Evolutionary conservation across 2,888 invertebrate genomes (phyloP), one percentile per base, ranked within the genome.

Genomic region (Drymonia ruficornis): DNA sequence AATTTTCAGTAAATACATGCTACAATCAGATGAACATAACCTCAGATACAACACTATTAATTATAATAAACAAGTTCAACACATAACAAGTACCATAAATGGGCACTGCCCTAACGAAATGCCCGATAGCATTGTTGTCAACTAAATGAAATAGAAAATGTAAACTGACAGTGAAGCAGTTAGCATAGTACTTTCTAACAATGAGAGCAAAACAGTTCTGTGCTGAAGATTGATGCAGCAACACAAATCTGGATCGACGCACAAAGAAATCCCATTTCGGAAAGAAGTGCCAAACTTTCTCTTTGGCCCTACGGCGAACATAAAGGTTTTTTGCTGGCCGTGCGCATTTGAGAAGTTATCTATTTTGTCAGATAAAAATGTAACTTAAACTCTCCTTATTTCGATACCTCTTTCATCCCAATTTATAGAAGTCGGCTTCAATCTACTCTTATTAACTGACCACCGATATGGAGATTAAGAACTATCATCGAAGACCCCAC

Each of bases 281-380:
- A 86, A 87, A 84, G 83, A 83, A 80, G 77, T 72, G 72, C 75
- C 74, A 57, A 43, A 87, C 91, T 91, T 91, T 91, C 91, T 81
- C 90, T 45, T 82, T 63, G 84, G 88, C 89, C 91, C 90, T 91
- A 84, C 72, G 47, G 9, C 18, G 2, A 28, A 45, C 43, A 45
- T 45, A 9, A 28, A 45, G 28, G 6, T n/a, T 45, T 45, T 45
- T 40, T 15, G 40, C 40, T 16, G 40, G 11, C 36, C 31, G 31
- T 9, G 31, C 11, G 31, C 31, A 31, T 31, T 31, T 31, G 3
- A 31, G 12, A 31, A 31, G 28, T 28, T 28, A 28, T 28, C 28
- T 28, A 7, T 28, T 28, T 28, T 28, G 6, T 8, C 5, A 1
- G 28, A 28, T 28, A 28, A 28, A 28, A n/a, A n/a, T n/a, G n/a